A percentile compares a stretch with the other conserved stretches of the same genome.
phyloP scores from a whole-genome alignment of 2,113 vertebrate genomes.

The Caracal caracal region DNA sequence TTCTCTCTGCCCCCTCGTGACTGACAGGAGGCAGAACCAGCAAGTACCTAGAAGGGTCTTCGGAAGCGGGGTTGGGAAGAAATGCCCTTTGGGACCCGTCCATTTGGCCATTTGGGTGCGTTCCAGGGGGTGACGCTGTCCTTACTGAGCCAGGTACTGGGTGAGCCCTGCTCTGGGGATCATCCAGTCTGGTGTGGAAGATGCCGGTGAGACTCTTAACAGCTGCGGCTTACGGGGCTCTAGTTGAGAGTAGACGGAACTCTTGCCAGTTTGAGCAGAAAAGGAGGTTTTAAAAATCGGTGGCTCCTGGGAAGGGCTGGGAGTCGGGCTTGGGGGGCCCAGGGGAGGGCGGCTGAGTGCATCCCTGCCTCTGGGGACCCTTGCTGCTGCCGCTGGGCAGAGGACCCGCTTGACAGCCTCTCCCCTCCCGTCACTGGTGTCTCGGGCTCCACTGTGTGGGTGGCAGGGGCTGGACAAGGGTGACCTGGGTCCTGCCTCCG shows the following conservation, averaged over 20 bases:
- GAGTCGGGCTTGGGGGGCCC: not conserved
- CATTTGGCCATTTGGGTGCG: not conserved
- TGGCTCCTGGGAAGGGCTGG: not conserved
- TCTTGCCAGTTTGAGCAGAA: not conserved
- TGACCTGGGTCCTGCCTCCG: not conserved
- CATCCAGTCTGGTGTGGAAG: not conserved
- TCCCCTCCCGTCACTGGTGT: not conserved
- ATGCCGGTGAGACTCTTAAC: not conserved
- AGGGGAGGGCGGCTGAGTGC: not conserved
- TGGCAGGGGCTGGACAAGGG: not conserved
- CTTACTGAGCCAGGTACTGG: too few species aligned
- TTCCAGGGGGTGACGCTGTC: not conserved
- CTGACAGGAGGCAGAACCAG: not conserved
- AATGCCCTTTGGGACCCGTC: not conserved
- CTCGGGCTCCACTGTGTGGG: not conserved
- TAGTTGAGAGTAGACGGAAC: accelerated
- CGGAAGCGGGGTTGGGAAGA: not conserved
- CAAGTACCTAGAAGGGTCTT: not conserved
- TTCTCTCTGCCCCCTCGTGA: not conserved
- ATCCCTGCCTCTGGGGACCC: too few species aligned
- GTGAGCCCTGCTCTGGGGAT: not conserved
- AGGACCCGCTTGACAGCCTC: not conserved
- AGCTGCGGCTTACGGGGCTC: not conserved
- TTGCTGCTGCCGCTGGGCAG: not conserved
- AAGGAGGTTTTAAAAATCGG: not conserved